Base-by-base conservation (phyloP, 2,113 vertebrate genomes). In the Talpa occidentalis region DNA sequence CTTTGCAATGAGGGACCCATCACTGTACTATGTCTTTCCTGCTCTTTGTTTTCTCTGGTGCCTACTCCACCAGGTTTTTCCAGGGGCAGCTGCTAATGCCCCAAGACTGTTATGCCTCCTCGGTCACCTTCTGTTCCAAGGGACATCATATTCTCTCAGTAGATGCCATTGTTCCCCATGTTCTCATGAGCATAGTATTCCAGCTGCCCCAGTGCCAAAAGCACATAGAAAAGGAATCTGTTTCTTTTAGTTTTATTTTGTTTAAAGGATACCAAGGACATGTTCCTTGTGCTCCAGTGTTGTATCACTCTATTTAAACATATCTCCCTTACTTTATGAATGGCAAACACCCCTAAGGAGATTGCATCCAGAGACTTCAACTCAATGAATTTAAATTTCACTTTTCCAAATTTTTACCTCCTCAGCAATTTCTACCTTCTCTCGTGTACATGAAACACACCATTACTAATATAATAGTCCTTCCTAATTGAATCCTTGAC, bases 381-480 rank as follows among this genome's bases (percentile, higher is more conserved):
- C 10, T 94, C 60, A 90, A 44, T 92, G 52, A 9, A 86, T 77
- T 88, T 66, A 60, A 77, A 91, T 93, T 73, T 83, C n/a, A 56
- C 32, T 32, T 87, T 60, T 28, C 10, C 30, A 49, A 40, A 40
- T 16, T n/a, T 1, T 79, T 54, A 19, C 19, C 17, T 81, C 19
- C 35, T 32, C 21, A 42, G 30, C 22, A n/a, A 15, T 40, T 64
- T 81, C 32, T 77, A 6, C 15, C 1, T 9, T 16, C 0, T 30
- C 28, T 28, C 32, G 15, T 4, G 78, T 10, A 74, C 4, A 69
- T 9, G 9, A 21, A 30, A 30, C 17, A 40, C 8, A 80, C 1
- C 37, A 10, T 79, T 6, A 79, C 11, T 4, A 0, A 70, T 40
- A 10, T 30, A 37, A 47, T 17, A 66, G 4, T 1, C 26, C 37